A percentile compares a stretch with the other conserved stretches of the same genome.
Evolutionary conservation across 2,113 vertebrate genomes (phyloP).

Genomic region (Heterotilapia buettikoferi): DNA sequence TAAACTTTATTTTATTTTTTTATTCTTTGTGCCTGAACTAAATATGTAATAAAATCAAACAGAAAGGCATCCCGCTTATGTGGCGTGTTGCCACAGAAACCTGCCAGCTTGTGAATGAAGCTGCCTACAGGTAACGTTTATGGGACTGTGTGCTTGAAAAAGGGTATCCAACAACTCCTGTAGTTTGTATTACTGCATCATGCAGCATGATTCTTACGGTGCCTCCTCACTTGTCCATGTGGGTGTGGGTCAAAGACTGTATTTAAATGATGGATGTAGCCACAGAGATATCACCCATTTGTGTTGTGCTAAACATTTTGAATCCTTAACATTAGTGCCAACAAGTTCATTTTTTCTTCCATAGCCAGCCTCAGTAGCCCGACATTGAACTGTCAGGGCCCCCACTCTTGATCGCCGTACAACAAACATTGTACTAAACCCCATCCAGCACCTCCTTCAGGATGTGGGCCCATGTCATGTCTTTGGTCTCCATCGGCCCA

Average conservation of each 20-base stretch:
- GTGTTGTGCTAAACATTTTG: not conserved
- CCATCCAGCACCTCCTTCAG: not conserved
- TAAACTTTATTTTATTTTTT: fast-evolving
- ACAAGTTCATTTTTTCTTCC: not conserved
- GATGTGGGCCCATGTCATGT: not conserved
- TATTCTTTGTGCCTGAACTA: not conserved
- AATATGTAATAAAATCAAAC: not conserved
- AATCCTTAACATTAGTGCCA: not conserved
- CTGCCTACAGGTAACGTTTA: not conserved
- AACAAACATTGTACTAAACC: not conserved
- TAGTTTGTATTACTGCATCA: not conserved
- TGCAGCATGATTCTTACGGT: not conserved
- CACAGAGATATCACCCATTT: not conserved
- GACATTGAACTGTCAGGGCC: not conserved
- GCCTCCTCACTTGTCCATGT: not conserved
- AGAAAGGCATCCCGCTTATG: not conserved
- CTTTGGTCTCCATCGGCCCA: not conserved
- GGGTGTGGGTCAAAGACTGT: not conserved
- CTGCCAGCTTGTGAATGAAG: not conserved
- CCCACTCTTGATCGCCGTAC: not conserved
- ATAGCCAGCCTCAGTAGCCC: not conserved
- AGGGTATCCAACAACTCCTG: not conserved
- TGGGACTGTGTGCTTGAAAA: not conserved
- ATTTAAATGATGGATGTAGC: not conserved
- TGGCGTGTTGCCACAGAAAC: not conserved